Conservation (phyloP, 2,113 vertebrate genomes). For the Chaetorhynchus papuensis region DNA sequence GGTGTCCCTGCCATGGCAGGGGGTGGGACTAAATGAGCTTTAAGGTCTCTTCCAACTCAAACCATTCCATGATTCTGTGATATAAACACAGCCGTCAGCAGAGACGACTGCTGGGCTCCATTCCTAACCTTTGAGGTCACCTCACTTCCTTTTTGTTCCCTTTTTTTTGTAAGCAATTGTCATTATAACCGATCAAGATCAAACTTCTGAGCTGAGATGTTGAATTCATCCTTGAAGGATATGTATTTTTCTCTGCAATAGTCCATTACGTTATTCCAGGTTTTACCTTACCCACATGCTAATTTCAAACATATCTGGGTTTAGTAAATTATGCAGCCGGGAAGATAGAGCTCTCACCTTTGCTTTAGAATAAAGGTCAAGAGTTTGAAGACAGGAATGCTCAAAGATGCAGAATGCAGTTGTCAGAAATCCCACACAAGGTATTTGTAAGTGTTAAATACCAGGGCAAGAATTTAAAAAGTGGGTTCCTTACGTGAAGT, state of each 20-base stretch:
- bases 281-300: background rate
- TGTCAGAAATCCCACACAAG: background rate
- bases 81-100: background rate
- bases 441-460: background rate
- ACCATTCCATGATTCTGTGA: background rate
- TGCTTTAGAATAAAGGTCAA: background rate
- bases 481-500: background rate
- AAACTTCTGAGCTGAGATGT: background rate
- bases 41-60: background rate
- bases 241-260: background rate
- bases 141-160: background rate
- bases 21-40: background rate
- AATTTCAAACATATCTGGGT: background rate
- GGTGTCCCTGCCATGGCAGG: background rate
- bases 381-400: background rate
- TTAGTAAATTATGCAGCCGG: background rate
- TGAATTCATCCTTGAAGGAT: background rate
- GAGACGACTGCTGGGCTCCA: rapidly evolving
- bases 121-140: background rate
- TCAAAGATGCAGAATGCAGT: background rate
- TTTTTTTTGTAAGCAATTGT: background rate
- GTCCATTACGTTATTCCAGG: background rate
- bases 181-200: background rate
- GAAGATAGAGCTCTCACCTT: background rate
- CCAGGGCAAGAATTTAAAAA: background rate